Evolutionary conservation across 1,140 invertebrate species (phyloP), one percentile per base, ranked within the genome.

Genomic region (Drosophila micromelanica): DNA sequence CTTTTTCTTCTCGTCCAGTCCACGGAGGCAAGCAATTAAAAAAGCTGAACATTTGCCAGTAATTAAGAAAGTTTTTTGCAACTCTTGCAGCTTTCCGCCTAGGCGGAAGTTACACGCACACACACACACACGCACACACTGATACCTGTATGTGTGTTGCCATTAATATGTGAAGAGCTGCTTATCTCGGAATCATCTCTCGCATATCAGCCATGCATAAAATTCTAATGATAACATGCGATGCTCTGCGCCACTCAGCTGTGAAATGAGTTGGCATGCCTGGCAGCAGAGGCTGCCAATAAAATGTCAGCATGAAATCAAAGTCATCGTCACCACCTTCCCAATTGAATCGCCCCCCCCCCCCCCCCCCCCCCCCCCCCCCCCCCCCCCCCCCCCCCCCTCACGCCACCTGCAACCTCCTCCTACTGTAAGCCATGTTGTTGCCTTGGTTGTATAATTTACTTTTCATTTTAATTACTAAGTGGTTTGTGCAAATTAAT

Each of bases 401-500:
- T n/a, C n/a, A n/a, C n/a, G n/a, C n/a, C n/a, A n/a, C n/a, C n/a
- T n/a, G n/a, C n/a, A n/a, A n/a, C n/a, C n/a, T n/a, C n/a, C n/a
- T n/a, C n/a, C n/a, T n/a, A 27, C 59, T 51, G 9, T 42, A 49
- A 12, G 11, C 38, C 27, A 35, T 45, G 46, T 20, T 17, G 30
- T 8, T 73, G 55, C 51, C 49, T 56, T 63, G 49, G 55, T 43
- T 48, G 52, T 81, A 78, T 87, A 82, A 87, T 87, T 87, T 87
- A 87, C 82, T 87, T 87, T 87, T 71, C 76, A 87, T 87, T 87
- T 87, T 87, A 87, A 87, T 87, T 87, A 81, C 78, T 74, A 76
- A 87, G 76, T 79, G 78, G 82, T 79, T 87, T 79, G 76, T 76
- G 79, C 55, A 81, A 81, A 87, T 87, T 87, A 87, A 87, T 81